A percentile compares a stretch with the other conserved stretches of the same genome.
Conservation (phyloP, 2,113 vertebrate species). For the Sylvia atricapilla region DNA sequence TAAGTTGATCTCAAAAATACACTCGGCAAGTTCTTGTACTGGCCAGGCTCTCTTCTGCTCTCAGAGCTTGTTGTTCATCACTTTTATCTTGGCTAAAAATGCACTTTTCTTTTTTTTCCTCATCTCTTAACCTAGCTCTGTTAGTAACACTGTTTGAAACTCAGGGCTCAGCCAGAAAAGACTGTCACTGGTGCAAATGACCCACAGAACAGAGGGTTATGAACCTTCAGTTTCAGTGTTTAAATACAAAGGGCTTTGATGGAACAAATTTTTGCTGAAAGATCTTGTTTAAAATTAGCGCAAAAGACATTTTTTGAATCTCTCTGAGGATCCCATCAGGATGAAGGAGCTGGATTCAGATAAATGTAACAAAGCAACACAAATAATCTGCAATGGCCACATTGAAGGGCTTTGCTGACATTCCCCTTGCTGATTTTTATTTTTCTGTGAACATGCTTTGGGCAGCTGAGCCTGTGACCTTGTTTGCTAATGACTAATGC, state of each 20-base stretch:
- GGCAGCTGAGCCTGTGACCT: neutral
- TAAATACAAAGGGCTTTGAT: neutral
- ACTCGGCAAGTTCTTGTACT: neutral
- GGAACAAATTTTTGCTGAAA: neutral
- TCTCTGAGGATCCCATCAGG: neutral
- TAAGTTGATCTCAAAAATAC: neutral
- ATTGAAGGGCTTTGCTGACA: neutral
- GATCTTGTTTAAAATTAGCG: neutral
- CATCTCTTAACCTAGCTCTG: neutral
- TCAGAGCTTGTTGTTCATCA: neutral
- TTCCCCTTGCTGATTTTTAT: neutral
- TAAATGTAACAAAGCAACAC: neutral
- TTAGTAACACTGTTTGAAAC: neutral
- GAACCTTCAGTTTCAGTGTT: neutral
- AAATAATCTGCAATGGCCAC: neutral
- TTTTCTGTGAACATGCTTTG: neutral
- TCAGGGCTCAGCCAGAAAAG: neutral
- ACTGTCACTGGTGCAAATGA: neutral
- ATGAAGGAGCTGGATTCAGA: neutral
- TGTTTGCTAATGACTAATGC: constrained; percentile 17
- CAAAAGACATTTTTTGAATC: neutral
- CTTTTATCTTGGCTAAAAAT: neutral
- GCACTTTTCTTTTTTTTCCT: neutral
- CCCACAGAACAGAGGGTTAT: neutral
- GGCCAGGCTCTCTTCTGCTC: neutral